Conservation (phyloP, 2,888 invertebrate genomes). For the Heteromurus nitidus region DNA sequence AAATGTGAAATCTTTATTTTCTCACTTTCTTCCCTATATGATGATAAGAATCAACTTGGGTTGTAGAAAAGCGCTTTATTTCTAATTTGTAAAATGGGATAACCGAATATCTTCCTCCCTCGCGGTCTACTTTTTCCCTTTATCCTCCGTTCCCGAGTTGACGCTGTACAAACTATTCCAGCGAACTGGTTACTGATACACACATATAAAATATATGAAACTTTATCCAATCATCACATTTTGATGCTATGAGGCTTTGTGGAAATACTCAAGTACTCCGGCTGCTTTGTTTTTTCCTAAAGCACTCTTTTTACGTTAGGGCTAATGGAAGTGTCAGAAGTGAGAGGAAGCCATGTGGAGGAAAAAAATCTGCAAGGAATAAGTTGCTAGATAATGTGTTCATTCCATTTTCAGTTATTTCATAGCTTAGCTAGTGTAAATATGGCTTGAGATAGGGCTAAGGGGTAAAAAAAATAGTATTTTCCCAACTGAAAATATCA, state of each 20-base stretch:
- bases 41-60: constrained; percentile 40
- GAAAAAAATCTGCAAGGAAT: constrained; percentile 36
- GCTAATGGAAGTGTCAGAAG: constrained; percentile 63
- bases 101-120: constrained; percentile 37
- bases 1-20: constrained; percentile 13
- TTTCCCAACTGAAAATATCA: not conserved
- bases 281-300: too few relatives aligned
- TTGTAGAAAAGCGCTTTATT: constrained; percentile 42
- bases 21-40: constrained; percentile 19
- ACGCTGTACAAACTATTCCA: too few relatives aligned
- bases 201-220: not conserved
- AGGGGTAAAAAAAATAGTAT: constrained; percentile 9
- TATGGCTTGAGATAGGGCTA: not conserved
- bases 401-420: constrained; percentile 15
- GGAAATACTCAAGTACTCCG: not conserved
- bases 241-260: not conserved
- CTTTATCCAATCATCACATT: not conserved
- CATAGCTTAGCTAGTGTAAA: too few relatives aligned
- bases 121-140: constrained; percentile 8
- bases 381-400: constrained; percentile 45
- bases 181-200: too few relatives aligned
- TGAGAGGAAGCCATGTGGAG: constrained; percentile 40
- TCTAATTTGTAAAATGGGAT: constrained; percentile 63
- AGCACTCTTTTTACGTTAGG: not conserved
- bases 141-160: too few relatives aligned